Evolutionary conservation across 2,888 invertebrate species (phyloP), one percentile per base, ranked within the genome.

Genomic region (Eremobia ochroleuca): DNA sequence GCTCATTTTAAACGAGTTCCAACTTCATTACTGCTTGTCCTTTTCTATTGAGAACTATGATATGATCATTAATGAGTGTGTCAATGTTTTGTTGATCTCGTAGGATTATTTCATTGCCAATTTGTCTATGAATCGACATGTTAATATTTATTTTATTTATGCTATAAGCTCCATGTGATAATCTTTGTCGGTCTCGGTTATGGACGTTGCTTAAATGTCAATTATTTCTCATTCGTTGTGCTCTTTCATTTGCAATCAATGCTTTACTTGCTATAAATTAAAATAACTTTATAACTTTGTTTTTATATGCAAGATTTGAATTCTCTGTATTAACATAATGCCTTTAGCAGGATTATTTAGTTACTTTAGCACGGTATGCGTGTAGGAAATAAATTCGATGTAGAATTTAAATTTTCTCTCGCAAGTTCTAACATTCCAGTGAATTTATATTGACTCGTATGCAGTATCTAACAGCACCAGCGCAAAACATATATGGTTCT

Each of bases 1-100:
- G 69, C 73, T 85, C 68, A 81, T 83, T 82, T 59, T 52, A 81
- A 84, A 86, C 86, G 37, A 74, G 87, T 86, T 89, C n/a, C 74
- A 75, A 28, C 79, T 82, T 73, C 69, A 77, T 83, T 79, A 81
- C 69, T 61, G 55, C 77, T 79, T 76, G 74, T 85, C 72, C 62
- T 87, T 81, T 85, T 82, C 75, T 81, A 77, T 69, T 21, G 70
- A 75, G 64, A 66, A 65, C 73, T 77, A 65, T 77, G 85, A 88
- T 86, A 80, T 65, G 67, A 85, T 85, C 76, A 59, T 73, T 81
- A 81, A 89, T 83, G 77, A 81, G 77, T 77, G n/a, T 85, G 83
- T 89, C 77, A 82, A 79, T 78, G 78, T 88, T 86, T 79, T 83
- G 71, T 82, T 88, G 80, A 85, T 88, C 79, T 77, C 82, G 62